These are phyloP conservation scores for Chaetorhynchus papuensis DNA, from an alignment of 2,113 vertebrate species.

Conservation along the genomic window DNA sequence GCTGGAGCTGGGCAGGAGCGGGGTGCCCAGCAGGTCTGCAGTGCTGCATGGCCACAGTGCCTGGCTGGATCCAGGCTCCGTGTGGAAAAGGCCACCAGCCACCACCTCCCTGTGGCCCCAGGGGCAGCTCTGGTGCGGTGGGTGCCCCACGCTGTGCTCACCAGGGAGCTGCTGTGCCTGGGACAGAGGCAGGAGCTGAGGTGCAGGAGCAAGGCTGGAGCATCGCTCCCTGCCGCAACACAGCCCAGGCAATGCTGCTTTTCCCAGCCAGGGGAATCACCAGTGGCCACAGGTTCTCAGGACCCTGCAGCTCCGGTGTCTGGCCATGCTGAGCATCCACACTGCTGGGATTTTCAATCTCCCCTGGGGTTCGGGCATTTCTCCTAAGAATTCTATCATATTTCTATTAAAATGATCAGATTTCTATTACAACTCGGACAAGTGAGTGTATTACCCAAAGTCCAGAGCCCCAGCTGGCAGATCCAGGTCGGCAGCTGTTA, in stretches of 20 bases:
- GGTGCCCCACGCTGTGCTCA: fast-evolving
- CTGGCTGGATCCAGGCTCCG: fast-evolving
- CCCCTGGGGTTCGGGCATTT: background rate
- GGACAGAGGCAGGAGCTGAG: background rate
- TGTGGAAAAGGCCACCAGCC: fast-evolving
- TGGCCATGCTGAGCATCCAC: background rate
- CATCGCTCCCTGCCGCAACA: fast-evolving
- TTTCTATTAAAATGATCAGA: background rate
- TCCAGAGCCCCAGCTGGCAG: background rate
- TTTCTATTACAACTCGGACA: background rate
- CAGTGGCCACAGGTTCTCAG: background rate
- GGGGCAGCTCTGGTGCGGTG: background rate
- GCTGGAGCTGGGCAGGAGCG: background rate
- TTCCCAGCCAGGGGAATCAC: fast-evolving
- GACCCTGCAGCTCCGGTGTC: background rate
- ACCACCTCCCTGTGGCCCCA: background rate
- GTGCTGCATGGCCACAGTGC: fast-evolving
- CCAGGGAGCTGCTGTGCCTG: background rate
- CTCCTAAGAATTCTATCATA: background rate
- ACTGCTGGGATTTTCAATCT: background rate
- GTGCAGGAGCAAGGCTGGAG: background rate
- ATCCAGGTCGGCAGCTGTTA: background rate
- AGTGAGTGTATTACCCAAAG: no score
- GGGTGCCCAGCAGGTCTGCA: background rate
- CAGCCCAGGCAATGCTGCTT: background rate